Conservation (phyloP, 1,140 invertebrate species). For the Subanguina moxae region DNA sequence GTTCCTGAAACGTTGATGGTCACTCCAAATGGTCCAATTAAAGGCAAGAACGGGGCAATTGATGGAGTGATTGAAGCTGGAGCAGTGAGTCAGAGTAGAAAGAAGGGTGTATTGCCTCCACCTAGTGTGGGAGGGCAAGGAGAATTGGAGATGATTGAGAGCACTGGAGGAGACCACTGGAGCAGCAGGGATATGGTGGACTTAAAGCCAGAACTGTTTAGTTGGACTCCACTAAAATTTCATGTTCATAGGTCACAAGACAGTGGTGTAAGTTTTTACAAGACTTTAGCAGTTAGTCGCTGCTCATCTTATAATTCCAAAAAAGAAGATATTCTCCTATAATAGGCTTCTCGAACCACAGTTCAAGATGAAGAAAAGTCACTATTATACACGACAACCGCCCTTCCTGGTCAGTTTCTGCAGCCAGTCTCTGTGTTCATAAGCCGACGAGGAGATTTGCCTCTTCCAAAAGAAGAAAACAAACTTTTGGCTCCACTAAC, state of each 20-base stretch:
- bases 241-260: neutral
- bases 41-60: neutral
- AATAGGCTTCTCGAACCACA: too few relatives aligned
- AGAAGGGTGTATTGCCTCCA: neutral
- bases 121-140: neutral
- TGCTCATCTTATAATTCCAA: too few relatives aligned
- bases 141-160: neutral
- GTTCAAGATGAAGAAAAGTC: too few relatives aligned
- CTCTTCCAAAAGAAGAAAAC: constrained; percentile 19
- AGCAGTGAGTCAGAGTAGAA: neutral
- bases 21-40: neutral
- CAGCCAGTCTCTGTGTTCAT: neutral
- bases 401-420: too few relatives aligned
- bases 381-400: too few relatives aligned
- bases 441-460: constrained; percentile 7
- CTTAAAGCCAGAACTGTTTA: too few relatives aligned
- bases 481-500: neutral
- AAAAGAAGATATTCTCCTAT: too few relatives aligned
- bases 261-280: too few relatives aligned
- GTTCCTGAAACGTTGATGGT: neutral
- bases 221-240: constrained; percentile 8
- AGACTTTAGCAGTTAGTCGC: too few relatives aligned
- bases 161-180: too few relatives aligned
- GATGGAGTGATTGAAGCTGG: neutral
- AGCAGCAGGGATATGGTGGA: too few relatives aligned